phyloP scores from a whole-genome alignment of 1,140 invertebrate species.

The Drosophila ficusphila region DNA sequence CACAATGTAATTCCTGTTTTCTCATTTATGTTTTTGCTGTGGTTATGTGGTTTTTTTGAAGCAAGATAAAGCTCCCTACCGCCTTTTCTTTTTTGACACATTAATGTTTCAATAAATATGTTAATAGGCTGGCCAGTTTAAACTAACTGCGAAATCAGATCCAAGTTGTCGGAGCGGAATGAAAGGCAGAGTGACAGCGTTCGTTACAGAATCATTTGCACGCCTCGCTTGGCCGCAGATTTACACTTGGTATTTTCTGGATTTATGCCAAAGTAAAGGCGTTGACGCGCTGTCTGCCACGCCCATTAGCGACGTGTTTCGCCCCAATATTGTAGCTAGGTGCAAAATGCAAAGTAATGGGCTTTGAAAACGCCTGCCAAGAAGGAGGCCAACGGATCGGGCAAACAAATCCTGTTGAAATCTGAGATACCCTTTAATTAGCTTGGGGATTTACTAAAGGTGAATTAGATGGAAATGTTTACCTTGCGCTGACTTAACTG shows the following conservation, averaged over 20 bases:
- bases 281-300: slow-evolving; percentile 21
- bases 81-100: too few species aligned
- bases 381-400: slow-evolving; percentile 39
- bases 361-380: slow-evolving; percentile 63
- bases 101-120: too few species aligned
- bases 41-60: too few species aligned
- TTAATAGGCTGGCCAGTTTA: neutral
- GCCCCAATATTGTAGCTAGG: slow-evolving; percentile 56
- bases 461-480: neutral
- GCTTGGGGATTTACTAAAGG: neutral
- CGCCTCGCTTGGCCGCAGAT: slow-evolving; percentile 25
- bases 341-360: slow-evolving; percentile 80
- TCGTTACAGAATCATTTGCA: slow-evolving; percentile 49
- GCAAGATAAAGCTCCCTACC: too few species aligned
- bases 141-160: neutral
- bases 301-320: slow-evolving; percentile 31
- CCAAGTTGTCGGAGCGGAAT: slow-evolving; percentile 14
- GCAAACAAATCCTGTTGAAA: neutral
- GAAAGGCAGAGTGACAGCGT: slow-evolving; percentile 22
- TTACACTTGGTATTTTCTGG: slow-evolving; percentile 50
- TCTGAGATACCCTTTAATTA: slow-evolving; percentile 20
- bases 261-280: slow-evolving; percentile 64
- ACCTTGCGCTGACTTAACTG: neutral
- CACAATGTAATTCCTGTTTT: too few species aligned
- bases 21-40: too few species aligned